Percentiles rank a stretch among this genome's conserved stretches.
These are phyloP conservation scores for Plectrocnemia conspersa DNA, from an alignment of 1,140 invertebrate species.

Conservation along the genomic window DNA sequence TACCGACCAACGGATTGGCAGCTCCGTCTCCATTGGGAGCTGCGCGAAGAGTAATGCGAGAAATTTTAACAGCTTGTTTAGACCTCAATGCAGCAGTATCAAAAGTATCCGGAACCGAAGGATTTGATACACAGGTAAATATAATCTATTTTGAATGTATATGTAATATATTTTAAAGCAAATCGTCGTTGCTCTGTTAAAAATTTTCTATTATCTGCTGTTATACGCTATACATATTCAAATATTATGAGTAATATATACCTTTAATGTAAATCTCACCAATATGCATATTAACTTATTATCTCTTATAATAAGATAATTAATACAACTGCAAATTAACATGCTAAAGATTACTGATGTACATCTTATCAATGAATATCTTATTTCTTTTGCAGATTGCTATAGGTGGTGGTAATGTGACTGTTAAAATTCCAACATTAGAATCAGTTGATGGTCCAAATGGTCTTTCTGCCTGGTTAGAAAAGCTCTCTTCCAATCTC, in stretches of 20 bases:
- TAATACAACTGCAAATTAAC: not conserved
- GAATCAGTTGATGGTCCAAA: slow-evolving; percentile 43
- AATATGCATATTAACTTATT: too few species aligned
- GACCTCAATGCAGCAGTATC: slow-evolving; percentile 40
- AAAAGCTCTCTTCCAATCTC: slow-evolving; percentile 42
- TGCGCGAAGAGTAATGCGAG: slow-evolving; percentile 33
- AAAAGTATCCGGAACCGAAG: slow-evolving; percentile 24
- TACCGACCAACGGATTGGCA: slow-evolving; percentile 9
- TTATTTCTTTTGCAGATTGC: slow-evolving; percentile 40
- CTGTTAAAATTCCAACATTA: slow-evolving; percentile 48
- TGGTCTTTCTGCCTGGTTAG: slow-evolving; percentile 46
- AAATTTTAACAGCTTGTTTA: slow-evolving; percentile 21
- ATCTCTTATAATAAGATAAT: too few species aligned
- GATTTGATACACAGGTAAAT: slow-evolving; percentile 28
- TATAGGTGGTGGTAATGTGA: slow-evolving; percentile 42
- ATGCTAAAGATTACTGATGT: not conserved
- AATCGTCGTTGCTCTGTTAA: too few species aligned
- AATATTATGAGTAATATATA: too few species aligned
- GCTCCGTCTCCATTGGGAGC: slow-evolving; percentile 34
- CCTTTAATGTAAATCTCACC: too few species aligned
- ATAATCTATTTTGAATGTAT: too few species aligned
- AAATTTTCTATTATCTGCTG: too few species aligned
- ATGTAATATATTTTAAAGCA: too few species aligned
- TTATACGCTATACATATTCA: too few species aligned
- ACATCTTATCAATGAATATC: not conserved